These are phyloP conservation scores for Triplophysa dalaica DNA, from an alignment of 2,113 vertebrate genomes.

Conservation along the genomic window DNA sequence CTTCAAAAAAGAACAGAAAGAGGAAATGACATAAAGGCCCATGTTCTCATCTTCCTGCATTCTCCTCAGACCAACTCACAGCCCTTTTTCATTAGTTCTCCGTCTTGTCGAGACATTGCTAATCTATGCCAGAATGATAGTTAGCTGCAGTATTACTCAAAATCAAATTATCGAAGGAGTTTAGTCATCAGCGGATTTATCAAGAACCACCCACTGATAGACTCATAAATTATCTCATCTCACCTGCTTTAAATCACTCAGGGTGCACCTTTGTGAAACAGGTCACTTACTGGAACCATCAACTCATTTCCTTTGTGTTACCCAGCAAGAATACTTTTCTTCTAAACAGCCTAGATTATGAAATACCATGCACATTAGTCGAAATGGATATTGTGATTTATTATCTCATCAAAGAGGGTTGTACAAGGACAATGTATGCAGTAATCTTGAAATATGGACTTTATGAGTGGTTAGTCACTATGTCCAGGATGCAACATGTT, in stretches of 20 bases:
- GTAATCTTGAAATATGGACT: not conserved
- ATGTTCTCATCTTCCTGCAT: constrained; percentile 5
- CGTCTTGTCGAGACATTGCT: constrained; percentile 6
- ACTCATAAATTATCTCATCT: not conserved
- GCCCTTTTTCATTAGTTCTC: not conserved
- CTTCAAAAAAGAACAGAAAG: constrained; percentile 2
- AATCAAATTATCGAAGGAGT: not conserved
- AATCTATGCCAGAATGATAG: not conserved
- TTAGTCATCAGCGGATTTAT: not conserved
- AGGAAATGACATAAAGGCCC: not conserved
- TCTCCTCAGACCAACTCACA: not conserved
- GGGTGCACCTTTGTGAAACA: constrained; percentile 48
- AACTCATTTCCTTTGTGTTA: not conserved
- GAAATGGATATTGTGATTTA: not conserved
- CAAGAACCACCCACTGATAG: constrained; percentile 10
- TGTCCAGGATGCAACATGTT: constrained; percentile 12
- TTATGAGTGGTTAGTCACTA: not conserved
- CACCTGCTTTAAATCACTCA: not conserved
- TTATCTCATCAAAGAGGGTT: not conserved
- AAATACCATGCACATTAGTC: not conserved
- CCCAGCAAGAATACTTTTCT: not conserved
- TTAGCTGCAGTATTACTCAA: not conserved
- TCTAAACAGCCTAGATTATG: not conserved
- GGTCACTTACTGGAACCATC: not conserved
- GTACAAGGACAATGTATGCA: not conserved